phyloP scores from a whole-genome alignment of 2,888 invertebrate genomes.

The Morpho helenor region DNA sequence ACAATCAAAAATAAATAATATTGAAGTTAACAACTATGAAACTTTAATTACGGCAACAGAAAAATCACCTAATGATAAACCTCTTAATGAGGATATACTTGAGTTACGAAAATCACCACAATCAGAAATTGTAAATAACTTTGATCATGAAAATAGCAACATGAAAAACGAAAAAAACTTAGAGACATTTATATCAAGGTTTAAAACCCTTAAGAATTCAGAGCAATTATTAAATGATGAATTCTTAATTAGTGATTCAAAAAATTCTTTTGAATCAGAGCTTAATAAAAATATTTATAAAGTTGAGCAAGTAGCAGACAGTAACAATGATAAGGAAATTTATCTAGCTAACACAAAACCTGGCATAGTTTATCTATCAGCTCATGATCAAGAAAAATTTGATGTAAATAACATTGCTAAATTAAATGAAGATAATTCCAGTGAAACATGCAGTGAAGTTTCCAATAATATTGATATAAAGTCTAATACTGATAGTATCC shows the following conservation, averaged over 20 bases:
- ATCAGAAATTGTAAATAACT: background rate
- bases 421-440: background rate
- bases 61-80: background rate
- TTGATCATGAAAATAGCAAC: background rate
- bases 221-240: too few species aligned
- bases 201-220: too few species aligned
- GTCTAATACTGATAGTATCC: background rate
- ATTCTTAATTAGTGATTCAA: too few species aligned
- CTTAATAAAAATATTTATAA: too few species aligned
- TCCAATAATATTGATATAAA: background rate
- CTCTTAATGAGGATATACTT: constrained; percentile 2
- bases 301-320: too few species aligned
- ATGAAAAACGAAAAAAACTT: too few species aligned
- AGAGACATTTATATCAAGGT: too few species aligned
- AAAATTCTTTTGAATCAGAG: too few species aligned
- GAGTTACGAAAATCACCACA: constrained; percentile 2
- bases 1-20: background rate
- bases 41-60: background rate
- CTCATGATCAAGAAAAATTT: background rate
- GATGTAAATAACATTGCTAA: background rate
- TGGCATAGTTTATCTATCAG: too few species aligned
- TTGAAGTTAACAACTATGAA: background rate
- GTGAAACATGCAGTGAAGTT: background rate
- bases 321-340: too few species aligned
- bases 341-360: too few species aligned